phyloP scores from a whole-genome alignment of 2,888 invertebrate species.

The Mactromeris polynyma region DNA sequence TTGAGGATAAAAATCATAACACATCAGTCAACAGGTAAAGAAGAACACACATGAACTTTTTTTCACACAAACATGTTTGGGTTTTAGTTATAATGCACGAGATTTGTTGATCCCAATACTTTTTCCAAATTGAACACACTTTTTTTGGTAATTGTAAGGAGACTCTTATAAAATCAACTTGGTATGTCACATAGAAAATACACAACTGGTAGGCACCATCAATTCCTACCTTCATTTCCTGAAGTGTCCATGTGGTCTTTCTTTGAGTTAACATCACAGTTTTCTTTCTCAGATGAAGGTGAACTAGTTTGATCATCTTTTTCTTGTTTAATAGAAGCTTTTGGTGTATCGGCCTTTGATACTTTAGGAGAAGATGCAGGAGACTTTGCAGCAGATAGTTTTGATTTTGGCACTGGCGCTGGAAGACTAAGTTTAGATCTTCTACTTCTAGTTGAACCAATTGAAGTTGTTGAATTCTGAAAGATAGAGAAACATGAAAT shows the following conservation, averaged over 20 bases:
- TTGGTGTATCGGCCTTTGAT: conserved; percentile 14
- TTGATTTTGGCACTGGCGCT: conserved; percentile 39
- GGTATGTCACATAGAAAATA: too few relatives aligned
- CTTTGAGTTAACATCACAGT: conserved; percentile 32
- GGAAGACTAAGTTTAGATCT: conserved; percentile 19
- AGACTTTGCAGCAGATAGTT: conserved; percentile 31
- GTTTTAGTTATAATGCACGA: too few relatives aligned
- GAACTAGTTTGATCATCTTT: conserved; percentile 22
- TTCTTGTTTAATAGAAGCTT: neutral
- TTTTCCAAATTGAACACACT: too few relatives aligned
- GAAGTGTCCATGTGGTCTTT: conserved; percentile 23
- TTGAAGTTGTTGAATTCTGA: conserved; percentile 28
- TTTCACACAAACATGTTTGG: too few relatives aligned
- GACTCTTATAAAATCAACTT: too few relatives aligned
- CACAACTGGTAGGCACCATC: too few relatives aligned
- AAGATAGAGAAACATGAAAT: conserved; percentile 10
- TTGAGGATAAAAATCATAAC: neutral
- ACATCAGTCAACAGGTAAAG: too few relatives aligned
- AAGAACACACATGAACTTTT: too few relatives aligned
- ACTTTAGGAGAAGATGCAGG: conserved; percentile 22
- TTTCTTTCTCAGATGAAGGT: conserved; percentile 49
- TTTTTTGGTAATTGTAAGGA: too few relatives aligned
- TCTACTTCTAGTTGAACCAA: conserved; percentile 6
- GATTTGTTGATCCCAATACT: too few relatives aligned
- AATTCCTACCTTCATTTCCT: neutral